Percentiles rank a stretch among this genome's conserved stretches.
Evolutionary conservation across 2,113 vertebrate genomes (phyloP).

Genomic region (Callithrix jacchus): DNA sequence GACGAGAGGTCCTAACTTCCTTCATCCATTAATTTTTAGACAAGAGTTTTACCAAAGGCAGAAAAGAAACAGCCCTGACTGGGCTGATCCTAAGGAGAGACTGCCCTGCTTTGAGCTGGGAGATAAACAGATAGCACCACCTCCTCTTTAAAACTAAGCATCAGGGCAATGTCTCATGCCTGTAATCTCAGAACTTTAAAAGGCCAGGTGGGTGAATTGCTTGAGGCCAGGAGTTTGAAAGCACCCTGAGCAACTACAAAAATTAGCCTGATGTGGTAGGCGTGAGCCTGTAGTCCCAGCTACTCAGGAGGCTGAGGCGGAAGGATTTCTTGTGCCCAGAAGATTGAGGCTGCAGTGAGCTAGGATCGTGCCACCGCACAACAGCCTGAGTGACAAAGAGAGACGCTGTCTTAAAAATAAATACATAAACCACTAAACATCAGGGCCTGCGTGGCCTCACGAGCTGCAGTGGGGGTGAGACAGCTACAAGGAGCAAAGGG

Average conservation of each 20-base stretch:
- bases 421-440: background rate
- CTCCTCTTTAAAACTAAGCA: background rate
- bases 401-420: too few species aligned
- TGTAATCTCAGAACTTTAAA: too few species aligned
- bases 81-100: background rate
- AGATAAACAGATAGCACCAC: accelerated
- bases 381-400: too few species aligned
- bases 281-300: too few species aligned
- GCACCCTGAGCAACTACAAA: too few species aligned
- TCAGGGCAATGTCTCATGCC: background rate
- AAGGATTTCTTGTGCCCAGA: too few species aligned
- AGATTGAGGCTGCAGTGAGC: too few species aligned
- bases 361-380: too few species aligned
- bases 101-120: background rate
- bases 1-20: background rate
- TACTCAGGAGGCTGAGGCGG: too few species aligned
- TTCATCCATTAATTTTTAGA: background rate
- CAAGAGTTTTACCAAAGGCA: background rate
- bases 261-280: too few species aligned
- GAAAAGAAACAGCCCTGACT: background rate
- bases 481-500: background rate
- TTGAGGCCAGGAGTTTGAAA: too few species aligned
- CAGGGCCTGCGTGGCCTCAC: background rate
- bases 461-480: background rate
- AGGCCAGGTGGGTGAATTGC: too few species aligned